A percentile compares a stretch with the other conserved stretches of the same genome.
These are phyloP conservation scores for Callyntrura guangdongensis DNA, from an alignment of 2,888 invertebrate species.

Conservation along the genomic window DNA sequence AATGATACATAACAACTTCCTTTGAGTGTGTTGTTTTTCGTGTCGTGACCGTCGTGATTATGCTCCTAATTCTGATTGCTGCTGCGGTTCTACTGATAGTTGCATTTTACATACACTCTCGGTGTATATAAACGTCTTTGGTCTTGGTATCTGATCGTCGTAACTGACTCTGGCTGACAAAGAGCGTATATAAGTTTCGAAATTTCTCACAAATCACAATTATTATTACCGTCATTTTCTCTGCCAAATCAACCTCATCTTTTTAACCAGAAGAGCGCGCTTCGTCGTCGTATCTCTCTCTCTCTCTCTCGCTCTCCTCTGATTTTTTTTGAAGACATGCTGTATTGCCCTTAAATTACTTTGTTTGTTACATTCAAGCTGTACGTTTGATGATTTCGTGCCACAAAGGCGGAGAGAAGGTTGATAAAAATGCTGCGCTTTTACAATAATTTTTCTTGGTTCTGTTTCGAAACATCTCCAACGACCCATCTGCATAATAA, in stretches of 20 bases:
- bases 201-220: slow-evolving; percentile 55
- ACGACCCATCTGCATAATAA: slow-evolving; percentile 56
- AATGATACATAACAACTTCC: slow-evolving; percentile 43
- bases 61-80: slow-evolving; percentile 43
- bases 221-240: slow-evolving; percentile 35
- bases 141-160: slow-evolving; percentile 3
- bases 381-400: slow-evolving; percentile 52
- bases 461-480: slow-evolving; percentile 63
- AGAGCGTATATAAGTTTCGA: slow-evolving; percentile 28
- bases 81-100: slow-evolving; percentile 17
- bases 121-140: neutral
- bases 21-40: slow-evolving; percentile 40
- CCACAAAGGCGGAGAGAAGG: slow-evolving; percentile 61
- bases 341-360: neutral
- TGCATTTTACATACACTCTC: slow-evolving; percentile 7
- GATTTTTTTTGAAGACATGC: slow-evolving; percentile 1
- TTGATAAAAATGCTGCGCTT: slow-evolving; percentile 41
- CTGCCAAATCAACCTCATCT: slow-evolving; percentile 59
- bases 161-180: slow-evolving; percentile 27
- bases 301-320: no score
- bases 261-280: slow-evolving; percentile 7
- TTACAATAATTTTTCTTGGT: slow-evolving; percentile 47
- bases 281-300: neutral
- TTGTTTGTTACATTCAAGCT: neutral
- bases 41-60: slow-evolving; percentile 58